These are phyloP conservation scores for Fringilla coelebs DNA, from an alignment of 2,797 vertebrate genomes.

Conservation along the genomic window DNA sequence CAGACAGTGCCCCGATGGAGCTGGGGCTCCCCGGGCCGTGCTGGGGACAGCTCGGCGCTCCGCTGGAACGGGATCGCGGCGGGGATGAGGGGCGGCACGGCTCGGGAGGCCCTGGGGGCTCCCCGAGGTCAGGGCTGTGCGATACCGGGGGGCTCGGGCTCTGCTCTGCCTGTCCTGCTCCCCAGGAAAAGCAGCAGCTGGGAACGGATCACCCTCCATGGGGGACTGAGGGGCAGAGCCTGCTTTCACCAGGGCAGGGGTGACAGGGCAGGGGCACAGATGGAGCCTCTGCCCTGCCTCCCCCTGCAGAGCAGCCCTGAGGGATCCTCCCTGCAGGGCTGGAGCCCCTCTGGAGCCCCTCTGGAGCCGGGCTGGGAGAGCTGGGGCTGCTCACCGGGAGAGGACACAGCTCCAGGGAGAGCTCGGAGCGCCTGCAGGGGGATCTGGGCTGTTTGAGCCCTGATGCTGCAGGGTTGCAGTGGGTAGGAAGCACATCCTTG, in stretches of 20 bases:
- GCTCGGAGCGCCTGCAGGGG: rapidly evolving
- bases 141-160: background rate
- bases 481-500: background rate
- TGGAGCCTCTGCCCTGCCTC: no score
- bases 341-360: background rate
- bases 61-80: rapidly evolving
- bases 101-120: background rate
- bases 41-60: background rate
- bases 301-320: rapidly evolving
- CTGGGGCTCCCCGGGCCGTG: background rate
- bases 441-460: background rate
- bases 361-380: background rate
- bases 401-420: background rate
- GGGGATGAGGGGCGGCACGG: background rate
- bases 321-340: background rate
- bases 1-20: rapidly evolving
- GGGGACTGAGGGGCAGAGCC: background rate
- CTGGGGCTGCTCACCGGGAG: background rate
- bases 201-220: background rate
- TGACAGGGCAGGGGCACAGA: background rate
- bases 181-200: background rate
- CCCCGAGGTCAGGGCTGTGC: background rate
- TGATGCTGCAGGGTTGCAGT: background rate
- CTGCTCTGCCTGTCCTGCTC: background rate
- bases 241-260: background rate